Evolutionary conservation across 2,888 invertebrate species (phyloP).

Genomic region (Ariolimax columbianus): DNA sequence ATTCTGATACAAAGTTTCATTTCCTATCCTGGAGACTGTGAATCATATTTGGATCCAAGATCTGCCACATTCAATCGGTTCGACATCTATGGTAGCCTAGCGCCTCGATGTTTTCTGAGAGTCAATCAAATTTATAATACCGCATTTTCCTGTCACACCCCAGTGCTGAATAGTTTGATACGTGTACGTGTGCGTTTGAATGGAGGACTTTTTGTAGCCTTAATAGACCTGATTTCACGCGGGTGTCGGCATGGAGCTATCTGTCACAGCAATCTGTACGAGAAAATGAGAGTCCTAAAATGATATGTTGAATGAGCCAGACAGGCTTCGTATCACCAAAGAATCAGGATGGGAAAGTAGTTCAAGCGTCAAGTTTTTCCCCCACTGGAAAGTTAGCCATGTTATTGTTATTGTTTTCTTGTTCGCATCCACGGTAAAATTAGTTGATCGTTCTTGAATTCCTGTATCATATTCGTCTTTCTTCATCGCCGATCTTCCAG

Average conservation of each 20-base stretch:
- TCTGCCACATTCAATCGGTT: constrained; percentile 14
- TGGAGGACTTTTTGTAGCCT: constrained; percentile 3
- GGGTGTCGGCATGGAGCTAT: constrained; percentile 17
- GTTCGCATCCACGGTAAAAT: no score
- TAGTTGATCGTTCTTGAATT: no score
- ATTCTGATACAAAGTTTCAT: constrained; percentile 22
- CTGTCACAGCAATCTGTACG: neutral
- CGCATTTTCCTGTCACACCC: neutral
- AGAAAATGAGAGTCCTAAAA: constrained; percentile 15
- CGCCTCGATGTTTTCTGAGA: neutral
- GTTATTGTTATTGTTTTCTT: no score
- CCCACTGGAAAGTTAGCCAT: neutral
- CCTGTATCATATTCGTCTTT: no score
- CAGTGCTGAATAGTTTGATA: neutral
- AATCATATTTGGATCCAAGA: constrained; percentile 18
- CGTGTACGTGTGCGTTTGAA: constrained; percentile 9
- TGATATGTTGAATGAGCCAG: constrained; percentile 1
- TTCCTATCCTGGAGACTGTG: constrained; percentile 1
- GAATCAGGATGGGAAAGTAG: neutral
- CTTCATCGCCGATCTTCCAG: no score
- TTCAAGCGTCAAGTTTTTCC: neutral
- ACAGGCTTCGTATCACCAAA: neutral
- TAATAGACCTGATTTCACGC: constrained; percentile 39
- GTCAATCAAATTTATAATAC: constrained; percentile 21
- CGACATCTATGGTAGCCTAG: neutral